Evolutionary conservation across 2,888 invertebrate species (phyloP).

Genomic region (Antitype chi): DNA sequence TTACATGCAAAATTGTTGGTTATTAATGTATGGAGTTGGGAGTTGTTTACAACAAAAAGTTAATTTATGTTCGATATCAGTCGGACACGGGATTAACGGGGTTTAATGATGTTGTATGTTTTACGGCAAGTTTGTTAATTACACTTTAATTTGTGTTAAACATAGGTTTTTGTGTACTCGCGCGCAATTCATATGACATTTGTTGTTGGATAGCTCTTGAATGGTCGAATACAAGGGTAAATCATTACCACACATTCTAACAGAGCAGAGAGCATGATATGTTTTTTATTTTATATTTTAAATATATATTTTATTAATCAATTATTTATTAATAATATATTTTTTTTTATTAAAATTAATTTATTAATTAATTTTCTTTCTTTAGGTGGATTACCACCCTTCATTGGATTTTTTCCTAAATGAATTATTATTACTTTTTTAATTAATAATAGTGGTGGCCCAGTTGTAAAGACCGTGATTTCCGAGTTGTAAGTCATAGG

Average conservation of each 20-base stretch:
- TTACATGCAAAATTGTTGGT: slow-evolving; percentile 43
- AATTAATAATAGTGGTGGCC: slow-evolving; percentile 75
- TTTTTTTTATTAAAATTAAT: slow-evolving; percentile 85
- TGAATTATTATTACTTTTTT: slow-evolving; percentile 90
- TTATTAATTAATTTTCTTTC: slow-evolving; percentile 90
- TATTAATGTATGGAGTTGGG: slow-evolving; percentile 46
- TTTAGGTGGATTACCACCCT: slow-evolving; percentile 91
- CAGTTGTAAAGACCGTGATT: no score
- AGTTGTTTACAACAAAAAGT: slow-evolving; percentile 47
- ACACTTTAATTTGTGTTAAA: slow-evolving; percentile 10
- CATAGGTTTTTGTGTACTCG: slow-evolving; percentile 4
- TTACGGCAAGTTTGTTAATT: slow-evolving; percentile 31
- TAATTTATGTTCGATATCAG: slow-evolving; percentile 48
- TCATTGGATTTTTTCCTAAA: slow-evolving; percentile 92
- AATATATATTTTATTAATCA: no score
- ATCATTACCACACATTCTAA: not conserved
- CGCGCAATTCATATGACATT: not conserved
- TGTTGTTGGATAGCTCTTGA: not conserved
- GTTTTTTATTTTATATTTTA: slow-evolving; percentile 85
- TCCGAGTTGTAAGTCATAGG: no score
- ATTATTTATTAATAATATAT: slow-evolving; percentile 84
- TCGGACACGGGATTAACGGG: slow-evolving; percentile 28
- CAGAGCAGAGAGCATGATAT: slow-evolving; percentile 70
- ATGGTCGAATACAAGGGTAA: no score
- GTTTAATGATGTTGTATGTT: slow-evolving; percentile 26